Evolutionary conservation across 2,888 invertebrate species (phyloP), one percentile per base, ranked within the genome.

Genomic region (Mesopsocus fuscifrons): DNA sequence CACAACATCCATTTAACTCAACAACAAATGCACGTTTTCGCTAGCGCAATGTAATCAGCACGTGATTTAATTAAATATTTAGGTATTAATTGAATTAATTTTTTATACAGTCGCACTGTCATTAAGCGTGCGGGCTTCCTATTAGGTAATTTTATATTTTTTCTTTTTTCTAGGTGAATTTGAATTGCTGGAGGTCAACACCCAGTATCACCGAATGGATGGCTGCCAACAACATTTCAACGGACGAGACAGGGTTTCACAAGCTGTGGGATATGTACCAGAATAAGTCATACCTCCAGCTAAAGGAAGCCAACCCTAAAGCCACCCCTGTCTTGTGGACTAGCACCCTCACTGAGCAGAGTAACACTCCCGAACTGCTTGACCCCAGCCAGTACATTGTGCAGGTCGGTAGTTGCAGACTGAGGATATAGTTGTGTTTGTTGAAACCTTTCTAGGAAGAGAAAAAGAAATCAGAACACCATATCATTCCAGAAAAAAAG

Each of bases 181-280:
- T 70, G 26, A 59, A 62, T 3, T 88, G 87, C 57, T 88, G 87
- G 87, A 81, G 80, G 54, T 68, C 74, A 1, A 77, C 78, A 1
- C 57, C 63, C 2, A 64, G 65, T 42, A 78, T 88, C 43, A 72
- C 67, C 44, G 60, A 69, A 18, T 82, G 77, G 71, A 80, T 83
- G 78, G 22, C 32, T 11, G 43, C 47, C 31, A 46, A 41, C 44
- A 53, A 34, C 51, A 58, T 2, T 58, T 59, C 44, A 48, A 56
- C 34, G 59, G 2, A 61, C 61, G 45, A 55, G 20, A 50, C 50
- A 1, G 57, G 53, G 44, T 62, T 57, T 45, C 56, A 56, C 34
- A 49, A 52, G 33, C 62, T 82, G 2, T 82, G 81, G 82, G 69
- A 74, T 45, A 62, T 73, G 53, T 87, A 84, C 64, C 87, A 87